Conservation (phyloP, 2,797 vertebrate genomes). For the Diplodus sargus region DNA sequence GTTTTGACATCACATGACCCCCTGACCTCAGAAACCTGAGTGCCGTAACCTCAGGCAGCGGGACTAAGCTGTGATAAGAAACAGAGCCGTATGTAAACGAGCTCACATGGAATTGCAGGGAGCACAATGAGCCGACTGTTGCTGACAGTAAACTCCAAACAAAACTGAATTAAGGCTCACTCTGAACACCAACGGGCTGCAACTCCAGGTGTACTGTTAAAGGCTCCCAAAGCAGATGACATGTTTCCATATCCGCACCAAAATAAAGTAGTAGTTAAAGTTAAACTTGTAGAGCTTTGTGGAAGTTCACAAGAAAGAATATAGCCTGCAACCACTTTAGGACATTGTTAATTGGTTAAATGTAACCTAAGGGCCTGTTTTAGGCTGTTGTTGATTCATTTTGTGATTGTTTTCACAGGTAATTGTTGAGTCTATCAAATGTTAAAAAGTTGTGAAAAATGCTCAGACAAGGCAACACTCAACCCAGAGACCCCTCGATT, state of each 20-base stretch:
- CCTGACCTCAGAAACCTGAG: constrained; percentile 68
- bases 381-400: too few relatives aligned
- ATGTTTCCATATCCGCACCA: not conserved
- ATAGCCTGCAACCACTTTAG: not conserved
- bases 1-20: constrained; percentile 54
- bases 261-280: not conserved
- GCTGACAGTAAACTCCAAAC: constrained; percentile 54
- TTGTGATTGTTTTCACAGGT: too few relatives aligned
- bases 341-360: constrained; percentile 3
- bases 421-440: too few relatives aligned
- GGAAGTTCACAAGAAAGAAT: constrained; percentile 1
- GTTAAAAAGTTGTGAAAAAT: too few relatives aligned
- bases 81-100: constrained; percentile 68
- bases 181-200: constrained; percentile 25
- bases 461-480: too few relatives aligned
- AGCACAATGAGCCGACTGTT: constrained; percentile 72
- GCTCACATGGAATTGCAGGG: constrained; percentile 56
- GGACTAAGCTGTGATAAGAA: constrained; percentile 66
- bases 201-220: constrained; percentile 24
- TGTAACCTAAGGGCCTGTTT: not conserved
- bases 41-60: constrained; percentile 45
- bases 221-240: not conserved
- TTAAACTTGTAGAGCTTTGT: not conserved
- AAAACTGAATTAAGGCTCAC: constrained; percentile 41
- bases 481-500: too few relatives aligned